phyloP scores from a whole-genome alignment of 2,113 vertebrate species.

The Oreochromis spilurus region DNA sequence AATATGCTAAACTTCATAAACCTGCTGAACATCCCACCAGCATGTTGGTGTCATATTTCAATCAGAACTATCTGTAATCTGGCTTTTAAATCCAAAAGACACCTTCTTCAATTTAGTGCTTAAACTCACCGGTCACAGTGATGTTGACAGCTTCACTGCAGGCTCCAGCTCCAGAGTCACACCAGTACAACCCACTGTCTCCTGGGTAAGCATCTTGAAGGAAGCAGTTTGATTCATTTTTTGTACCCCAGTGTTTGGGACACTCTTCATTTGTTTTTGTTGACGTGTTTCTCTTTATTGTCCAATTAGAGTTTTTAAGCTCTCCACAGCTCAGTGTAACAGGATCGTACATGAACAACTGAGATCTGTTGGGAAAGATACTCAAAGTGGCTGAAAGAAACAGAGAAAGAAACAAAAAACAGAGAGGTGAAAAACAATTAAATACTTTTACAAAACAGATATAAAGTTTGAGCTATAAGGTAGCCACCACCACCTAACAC shows the following conservation, averaged over 20 bases:
- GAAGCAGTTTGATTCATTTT: background rate
- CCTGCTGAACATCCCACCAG: background rate
- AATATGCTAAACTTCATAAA: background rate
- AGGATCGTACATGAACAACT: fast-evolving
- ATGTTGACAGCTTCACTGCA: background rate
- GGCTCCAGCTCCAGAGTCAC: background rate
- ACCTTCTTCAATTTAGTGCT: fast-evolving
- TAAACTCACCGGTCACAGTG: background rate
- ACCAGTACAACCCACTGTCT: slow-evolving; percentile 1
- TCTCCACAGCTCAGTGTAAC: background rate
- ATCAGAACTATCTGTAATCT: background rate
- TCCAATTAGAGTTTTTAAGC: background rate
- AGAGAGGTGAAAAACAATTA: background rate
- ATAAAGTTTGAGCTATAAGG: background rate
- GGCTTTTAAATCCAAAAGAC: background rate
- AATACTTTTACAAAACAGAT: background rate
- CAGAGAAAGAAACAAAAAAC: background rate
- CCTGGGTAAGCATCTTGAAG: background rate
- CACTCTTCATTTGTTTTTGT: background rate
- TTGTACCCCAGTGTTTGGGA: background rate
- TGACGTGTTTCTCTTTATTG: background rate
- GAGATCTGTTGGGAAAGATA: background rate
- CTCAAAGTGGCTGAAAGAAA: background rate
- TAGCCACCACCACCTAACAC: background rate
- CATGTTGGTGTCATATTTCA: background rate